Evolutionary conservation across 2,888 invertebrate species (phyloP).

Genomic region (Phyllotreta cruciferae): DNA sequence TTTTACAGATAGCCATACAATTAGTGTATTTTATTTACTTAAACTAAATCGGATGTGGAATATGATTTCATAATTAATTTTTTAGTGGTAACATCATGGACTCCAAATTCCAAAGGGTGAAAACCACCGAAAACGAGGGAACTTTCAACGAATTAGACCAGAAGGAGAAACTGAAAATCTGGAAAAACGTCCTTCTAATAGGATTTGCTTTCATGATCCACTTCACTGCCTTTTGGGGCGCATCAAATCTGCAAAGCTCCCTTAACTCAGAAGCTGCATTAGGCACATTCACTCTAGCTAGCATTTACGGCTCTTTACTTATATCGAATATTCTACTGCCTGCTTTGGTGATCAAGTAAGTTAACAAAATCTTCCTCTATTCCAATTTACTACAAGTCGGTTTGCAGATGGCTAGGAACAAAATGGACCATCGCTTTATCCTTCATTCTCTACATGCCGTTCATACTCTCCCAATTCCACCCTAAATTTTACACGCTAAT

Average conservation of each 20-base stretch:
- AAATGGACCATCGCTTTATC: slow-evolving; percentile 89
- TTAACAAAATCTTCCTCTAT: not conserved
- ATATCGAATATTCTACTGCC: slow-evolving; percentile 90
- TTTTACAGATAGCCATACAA: too few species aligned
- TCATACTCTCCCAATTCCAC: slow-evolving; percentile 89
- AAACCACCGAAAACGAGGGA: slow-evolving; percentile 46
- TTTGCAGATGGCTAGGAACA: slow-evolving; percentile 81
- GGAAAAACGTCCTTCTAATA: slow-evolving; percentile 83
- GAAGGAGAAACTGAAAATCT: slow-evolving; percentile 76
- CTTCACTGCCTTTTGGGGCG: slow-evolving; percentile 90
- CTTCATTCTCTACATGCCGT: slow-evolving; percentile 89
- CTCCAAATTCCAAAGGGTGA: slow-evolving; percentile 50
- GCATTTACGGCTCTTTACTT: slow-evolving; percentile 87
- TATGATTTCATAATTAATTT: not conserved
- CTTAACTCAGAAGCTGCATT: slow-evolving; percentile 83
- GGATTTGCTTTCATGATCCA: slow-evolving; percentile 90
- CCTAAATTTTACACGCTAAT: slow-evolving; percentile 85
- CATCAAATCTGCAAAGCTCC: slow-evolving; percentile 84
- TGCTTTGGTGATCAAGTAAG: slow-evolving; percentile 81
- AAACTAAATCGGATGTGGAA: not conserved
- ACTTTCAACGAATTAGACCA: slow-evolving; percentile 60
- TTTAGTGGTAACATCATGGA: slow-evolving; percentile 46
- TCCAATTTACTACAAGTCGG: slow-evolving; percentile 24
- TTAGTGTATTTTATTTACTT: not conserved
- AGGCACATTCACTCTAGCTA: slow-evolving; percentile 83